A percentile compares a stretch with the other conserved stretches of the same genome.
phyloP scores from a whole-genome alignment of 2,888 invertebrate genomes.

The Choristoneura rosaceana region DNA sequence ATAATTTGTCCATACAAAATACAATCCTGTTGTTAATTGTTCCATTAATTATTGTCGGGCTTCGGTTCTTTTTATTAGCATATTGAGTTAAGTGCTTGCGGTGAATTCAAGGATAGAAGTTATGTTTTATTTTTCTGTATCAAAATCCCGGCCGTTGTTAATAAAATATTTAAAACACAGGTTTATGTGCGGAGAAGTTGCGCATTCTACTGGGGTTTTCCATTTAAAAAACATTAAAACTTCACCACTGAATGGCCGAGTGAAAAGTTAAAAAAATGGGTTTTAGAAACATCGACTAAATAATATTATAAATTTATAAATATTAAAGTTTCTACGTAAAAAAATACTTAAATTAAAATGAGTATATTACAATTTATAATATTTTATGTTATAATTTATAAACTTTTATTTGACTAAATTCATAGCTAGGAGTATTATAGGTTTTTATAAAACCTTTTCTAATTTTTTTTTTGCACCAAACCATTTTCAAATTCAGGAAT shows the following conservation, averaged over 20 bases:
- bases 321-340: no score
- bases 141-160: background rate
- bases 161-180: constrained; percentile 1
- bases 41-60: background rate
- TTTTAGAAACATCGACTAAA: background rate
- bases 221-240: constrained; percentile 7
- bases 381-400: no score
- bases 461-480: no score
- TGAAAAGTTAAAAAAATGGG: background rate
- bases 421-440: no score
- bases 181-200: constrained; percentile 1
- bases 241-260: background rate
- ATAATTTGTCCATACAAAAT: no score
- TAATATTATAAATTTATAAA: no score
- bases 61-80: background rate
- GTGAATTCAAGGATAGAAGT: constrained; percentile 3
- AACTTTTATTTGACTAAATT: no score
- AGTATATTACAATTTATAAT: no score
- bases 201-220: background rate
- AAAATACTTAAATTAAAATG: no score
- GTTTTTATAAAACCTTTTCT: no score
- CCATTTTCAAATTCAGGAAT: no score
- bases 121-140: background rate
- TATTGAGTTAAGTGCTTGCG: background rate
- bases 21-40: background rate